These are phyloP conservation scores for Palythoa caribaeorum DNA, from an alignment of 92 coral and sea anemone genomes.

Conservation along the genomic window DNA sequence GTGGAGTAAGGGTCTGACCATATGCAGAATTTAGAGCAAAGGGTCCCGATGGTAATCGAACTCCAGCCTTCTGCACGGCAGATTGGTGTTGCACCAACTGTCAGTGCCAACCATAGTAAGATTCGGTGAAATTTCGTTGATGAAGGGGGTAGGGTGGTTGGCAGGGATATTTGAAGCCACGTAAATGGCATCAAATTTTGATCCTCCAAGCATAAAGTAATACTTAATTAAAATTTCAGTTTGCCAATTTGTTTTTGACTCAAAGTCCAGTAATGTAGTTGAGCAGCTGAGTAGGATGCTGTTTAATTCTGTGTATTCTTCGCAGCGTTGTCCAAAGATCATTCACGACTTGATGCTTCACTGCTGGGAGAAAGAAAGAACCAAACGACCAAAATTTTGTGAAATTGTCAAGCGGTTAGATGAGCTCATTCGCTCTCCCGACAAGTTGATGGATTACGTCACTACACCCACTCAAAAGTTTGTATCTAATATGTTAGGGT, in stretches of 20 bases:
- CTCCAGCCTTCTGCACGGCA: not conserved
- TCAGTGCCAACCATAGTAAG: not conserved
- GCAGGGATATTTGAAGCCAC: not conserved
- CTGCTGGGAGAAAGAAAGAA: constrained; percentile 89
- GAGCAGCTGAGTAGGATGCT: not conserved
- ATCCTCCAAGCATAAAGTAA: not conserved
- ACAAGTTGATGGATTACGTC: constrained; percentile 71
- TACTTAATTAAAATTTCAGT: not conserved
- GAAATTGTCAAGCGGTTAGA: constrained; percentile 78
- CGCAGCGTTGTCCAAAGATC: constrained; percentile 71
- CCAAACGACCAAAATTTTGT: constrained; percentile 78
- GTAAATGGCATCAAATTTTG: not conserved
- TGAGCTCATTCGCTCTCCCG: constrained; percentile 91
- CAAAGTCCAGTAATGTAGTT: not conserved
- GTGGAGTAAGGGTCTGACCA: not conserved
- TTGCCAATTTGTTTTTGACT: not conserved
- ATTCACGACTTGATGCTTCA: constrained; percentile 83
- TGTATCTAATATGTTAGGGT: not conserved
- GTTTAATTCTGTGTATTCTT: not conserved
- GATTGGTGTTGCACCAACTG: not conserved
- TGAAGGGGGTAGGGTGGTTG: not conserved
- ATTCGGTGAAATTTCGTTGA: not conserved
- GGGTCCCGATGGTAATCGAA: not conserved
- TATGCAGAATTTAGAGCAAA: not conserved
- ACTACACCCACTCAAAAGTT: constrained; percentile 42